Evolutionary conservation across 2,797 vertebrate species (phyloP).

Genomic region (Buphagus erythrorhynchus): DNA sequence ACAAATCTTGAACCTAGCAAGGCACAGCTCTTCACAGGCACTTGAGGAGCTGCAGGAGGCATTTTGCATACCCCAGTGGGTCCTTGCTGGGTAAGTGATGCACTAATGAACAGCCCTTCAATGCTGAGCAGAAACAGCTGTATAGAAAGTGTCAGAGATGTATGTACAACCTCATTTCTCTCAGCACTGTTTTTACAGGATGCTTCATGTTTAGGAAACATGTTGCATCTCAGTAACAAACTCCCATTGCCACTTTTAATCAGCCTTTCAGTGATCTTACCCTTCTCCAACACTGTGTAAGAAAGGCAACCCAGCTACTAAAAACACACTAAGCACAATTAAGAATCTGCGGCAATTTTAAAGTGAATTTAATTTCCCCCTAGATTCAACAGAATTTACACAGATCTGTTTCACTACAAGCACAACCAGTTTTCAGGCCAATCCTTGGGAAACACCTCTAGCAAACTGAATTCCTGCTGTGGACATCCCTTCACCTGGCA

Average conservation of each 20-base stretch:
- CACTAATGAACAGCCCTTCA: neutral
- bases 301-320: neutral
- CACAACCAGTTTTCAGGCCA: neutral
- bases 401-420: neutral
- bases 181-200: neutral
- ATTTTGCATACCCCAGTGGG: neutral
- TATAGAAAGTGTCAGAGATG: neutral
- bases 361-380: neutral
- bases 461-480: neutral
- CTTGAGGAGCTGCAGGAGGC: slow-evolving; percentile 4
- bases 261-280: neutral
- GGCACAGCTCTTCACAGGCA: neutral
- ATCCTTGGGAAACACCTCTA: neutral
- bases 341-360: neutral
- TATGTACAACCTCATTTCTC: neutral
- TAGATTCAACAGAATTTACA: neutral
- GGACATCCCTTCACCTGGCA: neutral
- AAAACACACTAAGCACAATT: neutral
- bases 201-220: neutral
- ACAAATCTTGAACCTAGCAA: neutral
- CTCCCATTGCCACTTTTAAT: neutral
- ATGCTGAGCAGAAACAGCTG: neutral
- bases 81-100: neutral
- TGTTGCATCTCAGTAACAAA: neutral
- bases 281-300: neutral